Evolutionary conservation across 2,797 vertebrate species (phyloP), one percentile per base, ranked within the genome.

Genomic region (Gambelia wislizenii): DNA sequence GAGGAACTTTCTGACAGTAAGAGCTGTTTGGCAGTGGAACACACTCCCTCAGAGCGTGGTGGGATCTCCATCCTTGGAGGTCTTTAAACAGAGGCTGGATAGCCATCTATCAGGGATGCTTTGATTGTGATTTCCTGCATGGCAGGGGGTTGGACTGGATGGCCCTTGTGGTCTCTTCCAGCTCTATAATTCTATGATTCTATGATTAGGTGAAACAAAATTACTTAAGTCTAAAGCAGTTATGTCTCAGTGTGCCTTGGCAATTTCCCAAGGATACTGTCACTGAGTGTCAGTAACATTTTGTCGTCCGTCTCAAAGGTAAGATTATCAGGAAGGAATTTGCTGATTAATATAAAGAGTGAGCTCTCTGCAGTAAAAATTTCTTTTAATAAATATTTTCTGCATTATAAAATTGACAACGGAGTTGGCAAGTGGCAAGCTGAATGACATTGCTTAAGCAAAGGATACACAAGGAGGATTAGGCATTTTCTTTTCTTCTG

Each of bases 391-490:
- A 67, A 76, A 76, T 59, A 79, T 72, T 85, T 75, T 42, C 44
- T 42, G 12, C 77, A 22, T 81, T 56, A 89, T 85, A 39, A 49
- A 72, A 89, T n/a, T 49, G 83, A 16, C 67, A 25, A 25, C 36
- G 42, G 4, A n/a, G 22, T 27, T 76, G 47, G 47, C 56, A 75
- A 75, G n/a, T 20, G 39, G 69, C 69, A 82, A 70, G 54, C 72
- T 54, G 72, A 82, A 67, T 64, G 84, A 61, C 54, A 81, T 52
- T 85, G 42, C 77, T 85, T 89, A 61, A 89, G 77, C 52, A 64
- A 89, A 74, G 56, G 70, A 64, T 52, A 75, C 6, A 18, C 36
- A 52, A 67, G 56, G 70, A 67, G 70, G 78, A 86, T 76, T 49
- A 54, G 78, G 25, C 78, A 64, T 76, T 86, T 89, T 81, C 44